Conservation (phyloP, 2,797 vertebrate genomes). For the Hydrophis major region DNA sequence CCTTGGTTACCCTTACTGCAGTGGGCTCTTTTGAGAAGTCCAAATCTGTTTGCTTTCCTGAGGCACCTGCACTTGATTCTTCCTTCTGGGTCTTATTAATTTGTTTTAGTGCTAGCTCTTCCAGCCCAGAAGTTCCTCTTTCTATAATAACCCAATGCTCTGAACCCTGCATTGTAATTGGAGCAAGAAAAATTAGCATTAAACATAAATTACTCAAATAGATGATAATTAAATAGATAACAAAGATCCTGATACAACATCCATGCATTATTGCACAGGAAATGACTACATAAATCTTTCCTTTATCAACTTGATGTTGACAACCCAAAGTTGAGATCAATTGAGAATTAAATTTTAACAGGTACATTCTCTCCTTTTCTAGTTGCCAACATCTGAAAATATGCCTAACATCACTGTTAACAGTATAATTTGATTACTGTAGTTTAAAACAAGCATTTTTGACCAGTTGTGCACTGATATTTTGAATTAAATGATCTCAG, state of each 20-base stretch:
- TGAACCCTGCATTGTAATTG: conserved; percentile 96
- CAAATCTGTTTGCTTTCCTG: conserved; percentile 51
- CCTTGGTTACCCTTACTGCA: conserved; percentile 64
- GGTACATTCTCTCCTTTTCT: not conserved
- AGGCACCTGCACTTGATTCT: conserved; percentile 53
- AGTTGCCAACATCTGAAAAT: not conserved
- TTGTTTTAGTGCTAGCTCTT: conserved; percentile 69
- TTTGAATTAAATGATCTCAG: not conserved
- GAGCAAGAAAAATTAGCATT: conserved; percentile 94
- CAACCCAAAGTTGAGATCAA: not conserved
- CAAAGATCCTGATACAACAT: not conserved
- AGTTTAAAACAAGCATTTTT: not conserved
- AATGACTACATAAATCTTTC: conserved; percentile 25
- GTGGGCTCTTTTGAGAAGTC: conserved; percentile 59
- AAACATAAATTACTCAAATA: conserved; percentile 48
- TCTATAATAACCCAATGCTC: conserved; percentile 99
- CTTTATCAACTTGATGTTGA: not conserved
- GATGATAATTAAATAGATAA: conserved; percentile 33
- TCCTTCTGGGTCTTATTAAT: conserved; percentile 61
- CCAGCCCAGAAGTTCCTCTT: conserved; percentile 84
- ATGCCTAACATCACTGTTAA: not conserved
- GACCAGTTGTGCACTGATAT: not conserved
- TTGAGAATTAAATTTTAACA: not conserved
- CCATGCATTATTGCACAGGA: conserved; percentile 5
- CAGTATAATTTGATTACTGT: not conserved